Percentiles rank a stretch among this genome's conserved stretches.
Evolutionary conservation across 2,797 vertebrate genomes (phyloP).

Genomic region (Falco berigora): DNA sequence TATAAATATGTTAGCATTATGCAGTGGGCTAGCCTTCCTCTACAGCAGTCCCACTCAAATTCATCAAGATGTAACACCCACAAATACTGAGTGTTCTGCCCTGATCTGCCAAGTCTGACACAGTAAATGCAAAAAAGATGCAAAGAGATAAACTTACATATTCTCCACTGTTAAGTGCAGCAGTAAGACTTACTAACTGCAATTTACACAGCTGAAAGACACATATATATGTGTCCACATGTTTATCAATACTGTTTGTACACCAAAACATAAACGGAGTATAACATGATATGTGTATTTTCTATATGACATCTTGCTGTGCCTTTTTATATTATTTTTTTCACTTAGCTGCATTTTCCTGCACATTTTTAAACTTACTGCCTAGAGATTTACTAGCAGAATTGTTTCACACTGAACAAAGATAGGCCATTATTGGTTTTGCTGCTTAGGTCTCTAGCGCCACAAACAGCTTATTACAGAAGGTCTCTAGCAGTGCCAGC

Average conservation of each 20-base stretch:
- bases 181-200: neutral
- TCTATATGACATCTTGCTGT: neutral
- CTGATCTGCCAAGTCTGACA: neutral
- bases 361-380: neutral
- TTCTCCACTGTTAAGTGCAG: neutral
- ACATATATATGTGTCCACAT: neutral
- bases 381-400: neutral
- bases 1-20: neutral
- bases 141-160: neutral
- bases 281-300: neutral
- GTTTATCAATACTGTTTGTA: neutral
- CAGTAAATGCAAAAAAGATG: neutral
- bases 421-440: neutral
- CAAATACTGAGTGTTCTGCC: neutral
- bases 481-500: neutral
- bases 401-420: neutral
- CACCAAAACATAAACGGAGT: neutral
- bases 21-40: neutral
- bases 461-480: neutral
- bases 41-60: neutral
- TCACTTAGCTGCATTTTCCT: neutral
- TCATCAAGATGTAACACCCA: slow-evolving; percentile 8
- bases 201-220: neutral
- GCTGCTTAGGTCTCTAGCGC: neutral
- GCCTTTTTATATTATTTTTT: neutral